Conservation (phyloP, 2,797 vertebrate species). For the Eurystomus glaucurus region DNA sequence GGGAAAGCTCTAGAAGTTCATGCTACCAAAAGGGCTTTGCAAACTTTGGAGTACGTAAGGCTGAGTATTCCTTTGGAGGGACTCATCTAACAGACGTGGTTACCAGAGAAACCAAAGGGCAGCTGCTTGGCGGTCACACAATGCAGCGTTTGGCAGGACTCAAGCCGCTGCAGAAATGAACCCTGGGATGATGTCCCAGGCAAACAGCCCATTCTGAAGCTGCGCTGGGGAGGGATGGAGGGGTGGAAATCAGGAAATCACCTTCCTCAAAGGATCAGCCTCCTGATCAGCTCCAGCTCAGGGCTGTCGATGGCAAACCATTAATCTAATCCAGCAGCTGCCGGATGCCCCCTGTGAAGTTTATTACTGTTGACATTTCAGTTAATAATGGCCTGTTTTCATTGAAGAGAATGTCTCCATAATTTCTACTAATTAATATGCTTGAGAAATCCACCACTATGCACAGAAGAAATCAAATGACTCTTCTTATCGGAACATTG, state of each 20-base stretch:
- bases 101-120: neutral
- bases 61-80: neutral
- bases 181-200: rapidly evolving
- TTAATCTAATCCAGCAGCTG: neutral
- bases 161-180: neutral
- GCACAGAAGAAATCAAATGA: neutral
- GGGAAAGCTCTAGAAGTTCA: neutral
- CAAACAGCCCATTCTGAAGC: rapidly evolving
- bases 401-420: neutral
- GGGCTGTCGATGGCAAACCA: neutral
- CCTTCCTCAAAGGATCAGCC: neutral
- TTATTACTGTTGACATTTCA: neutral
- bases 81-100: neutral
- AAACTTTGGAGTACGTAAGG: rapidly evolving
- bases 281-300: neutral
- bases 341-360: neutral
- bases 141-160: rapidly evolving
- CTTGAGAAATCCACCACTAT: neutral
- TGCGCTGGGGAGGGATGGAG: rapidly evolving
- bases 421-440: neutral
- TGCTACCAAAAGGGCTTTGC: neutral
- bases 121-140: neutral
- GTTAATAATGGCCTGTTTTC: neutral
- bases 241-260: neutral
- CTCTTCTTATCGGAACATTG: neutral